Conservation (phyloP, 2,888 invertebrate genomes). For the Ochropleura leucogaster region DNA sequence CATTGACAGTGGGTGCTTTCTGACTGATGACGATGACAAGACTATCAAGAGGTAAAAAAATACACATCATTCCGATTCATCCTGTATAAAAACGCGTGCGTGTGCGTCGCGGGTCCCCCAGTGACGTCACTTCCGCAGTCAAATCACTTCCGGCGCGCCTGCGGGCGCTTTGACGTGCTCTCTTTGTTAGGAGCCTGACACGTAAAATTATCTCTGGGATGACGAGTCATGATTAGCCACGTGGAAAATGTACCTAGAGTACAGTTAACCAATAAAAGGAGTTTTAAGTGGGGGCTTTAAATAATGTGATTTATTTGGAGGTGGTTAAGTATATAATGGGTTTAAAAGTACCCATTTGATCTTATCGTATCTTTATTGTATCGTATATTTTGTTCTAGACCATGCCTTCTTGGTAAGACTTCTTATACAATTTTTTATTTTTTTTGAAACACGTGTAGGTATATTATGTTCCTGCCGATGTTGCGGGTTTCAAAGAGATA, state of each 20-base stretch:
- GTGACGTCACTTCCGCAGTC: constrained; percentile 87
- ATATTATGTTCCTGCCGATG: too few species aligned
- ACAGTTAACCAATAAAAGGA: constrained; percentile 18
- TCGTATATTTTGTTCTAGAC: too few species aligned
- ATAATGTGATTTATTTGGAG: neutral
- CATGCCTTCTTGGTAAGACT: too few species aligned
- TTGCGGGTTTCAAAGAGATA: too few species aligned
- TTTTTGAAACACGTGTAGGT: too few species aligned
- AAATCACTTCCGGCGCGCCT: constrained; percentile 87
- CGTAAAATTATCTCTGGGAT: constrained; percentile 81
- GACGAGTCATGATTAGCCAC: constrained; percentile 80
- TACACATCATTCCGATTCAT: constrained; percentile 1
- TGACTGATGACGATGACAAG: neutral
- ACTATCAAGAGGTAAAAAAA: neutral
- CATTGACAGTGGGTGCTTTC: neutral
- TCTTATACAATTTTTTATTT: too few species aligned
- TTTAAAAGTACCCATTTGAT: too few species aligned
- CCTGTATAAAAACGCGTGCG: constrained; percentile 47
- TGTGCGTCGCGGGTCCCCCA: constrained; percentile 72
- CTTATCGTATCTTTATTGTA: too few species aligned
- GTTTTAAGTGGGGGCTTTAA: neutral
- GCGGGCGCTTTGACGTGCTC: constrained; percentile 83
- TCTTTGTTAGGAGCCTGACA: constrained; percentile 83
- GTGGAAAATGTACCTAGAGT: constrained; percentile 73
- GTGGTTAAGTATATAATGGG: too few species aligned